These are phyloP conservation scores for Myodes glareolus DNA, from an alignment of 2,113 vertebrate genomes.

Conservation along the genomic window DNA sequence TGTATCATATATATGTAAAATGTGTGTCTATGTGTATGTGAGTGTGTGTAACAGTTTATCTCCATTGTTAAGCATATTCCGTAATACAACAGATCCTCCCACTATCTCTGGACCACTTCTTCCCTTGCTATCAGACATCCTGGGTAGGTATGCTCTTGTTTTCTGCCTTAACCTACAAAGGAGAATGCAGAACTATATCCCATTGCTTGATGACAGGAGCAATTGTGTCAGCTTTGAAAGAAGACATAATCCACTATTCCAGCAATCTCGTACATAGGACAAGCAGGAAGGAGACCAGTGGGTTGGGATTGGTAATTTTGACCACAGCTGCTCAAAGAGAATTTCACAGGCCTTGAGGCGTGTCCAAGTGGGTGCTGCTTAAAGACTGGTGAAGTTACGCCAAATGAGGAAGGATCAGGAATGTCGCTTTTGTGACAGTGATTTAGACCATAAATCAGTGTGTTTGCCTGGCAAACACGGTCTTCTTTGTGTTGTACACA, in stretches of 20 bases:
- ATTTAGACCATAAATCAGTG: neutral
- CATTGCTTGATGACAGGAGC: neutral
- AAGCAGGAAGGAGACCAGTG: neutral
- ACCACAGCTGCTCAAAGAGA: neutral
- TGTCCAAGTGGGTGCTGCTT: neutral
- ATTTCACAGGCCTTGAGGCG: neutral
- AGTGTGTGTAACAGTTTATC: neutral
- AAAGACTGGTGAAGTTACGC: neutral
- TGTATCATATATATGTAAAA: no score
- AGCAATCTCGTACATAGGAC: neutral
- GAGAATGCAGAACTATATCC: neutral
- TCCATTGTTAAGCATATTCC: neutral
- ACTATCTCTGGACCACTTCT: no score
- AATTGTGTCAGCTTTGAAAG: no score
- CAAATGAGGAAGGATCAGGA: neutral
- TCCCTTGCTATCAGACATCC: neutral
- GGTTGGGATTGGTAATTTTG: neutral
- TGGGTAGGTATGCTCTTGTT: neutral
- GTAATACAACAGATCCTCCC: neutral
- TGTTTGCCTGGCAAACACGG: neutral
- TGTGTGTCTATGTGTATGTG: neutral
- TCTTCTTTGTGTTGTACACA: neutral
- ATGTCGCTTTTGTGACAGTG: neutral
- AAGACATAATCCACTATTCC: neutral
- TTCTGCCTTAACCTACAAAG: neutral